Evolutionary conservation across 1,140 invertebrate species (phyloP).

Genomic region (Bombus huntii): DNA sequence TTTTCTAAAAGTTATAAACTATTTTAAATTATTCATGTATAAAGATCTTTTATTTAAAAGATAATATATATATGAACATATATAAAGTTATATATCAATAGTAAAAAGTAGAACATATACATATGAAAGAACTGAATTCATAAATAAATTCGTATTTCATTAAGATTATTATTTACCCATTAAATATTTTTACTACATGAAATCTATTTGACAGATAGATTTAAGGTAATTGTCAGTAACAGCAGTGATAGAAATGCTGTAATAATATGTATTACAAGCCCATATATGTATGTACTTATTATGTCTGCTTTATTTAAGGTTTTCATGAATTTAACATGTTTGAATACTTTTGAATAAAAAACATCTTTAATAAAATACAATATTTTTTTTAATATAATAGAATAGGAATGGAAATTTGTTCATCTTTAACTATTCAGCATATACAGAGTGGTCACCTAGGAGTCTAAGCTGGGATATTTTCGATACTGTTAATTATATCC

Average conservation of each 20-base stretch:
- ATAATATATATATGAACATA: not conserved
- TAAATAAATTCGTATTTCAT: not conserved
- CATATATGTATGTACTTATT: not conserved
- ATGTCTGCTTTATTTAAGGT: no score
- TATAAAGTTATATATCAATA: not conserved
- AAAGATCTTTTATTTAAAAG: not conserved
- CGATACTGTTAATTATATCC: no score
- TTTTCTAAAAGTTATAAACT: not conserved
- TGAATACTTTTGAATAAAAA: no score
- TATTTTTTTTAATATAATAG: no score
- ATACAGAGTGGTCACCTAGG: no score
- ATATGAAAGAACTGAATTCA: not conserved
- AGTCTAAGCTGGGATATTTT: no score
- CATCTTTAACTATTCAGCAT: no score
- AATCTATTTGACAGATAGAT: not conserved
- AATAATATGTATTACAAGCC: not conserved
- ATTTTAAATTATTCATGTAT: constrained; percentile 1
- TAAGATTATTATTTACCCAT: not conserved
- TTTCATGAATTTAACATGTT: no score
- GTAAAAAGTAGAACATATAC: not conserved
- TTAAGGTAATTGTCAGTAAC: not conserved
- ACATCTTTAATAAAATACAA: no score
- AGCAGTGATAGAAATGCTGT: not conserved
- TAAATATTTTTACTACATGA: not conserved
- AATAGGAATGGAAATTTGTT: no score